Percentiles rank a stretch among this genome's conserved stretches.
Conservation (phyloP, 2,797 vertebrate species). For the Enteromius treurensis region DNA sequence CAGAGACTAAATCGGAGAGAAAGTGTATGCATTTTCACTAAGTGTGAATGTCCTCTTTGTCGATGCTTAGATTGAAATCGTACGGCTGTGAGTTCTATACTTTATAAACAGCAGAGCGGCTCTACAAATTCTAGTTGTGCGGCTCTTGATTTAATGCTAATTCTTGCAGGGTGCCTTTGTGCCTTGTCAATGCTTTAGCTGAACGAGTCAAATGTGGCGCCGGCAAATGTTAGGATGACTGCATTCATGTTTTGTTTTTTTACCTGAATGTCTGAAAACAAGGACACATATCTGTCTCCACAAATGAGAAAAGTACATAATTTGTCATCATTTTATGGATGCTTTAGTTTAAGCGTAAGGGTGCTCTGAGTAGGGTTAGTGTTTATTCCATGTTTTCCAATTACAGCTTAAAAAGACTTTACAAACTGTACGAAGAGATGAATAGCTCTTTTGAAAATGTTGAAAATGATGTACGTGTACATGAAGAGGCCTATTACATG, state of each 20-base stretch:
- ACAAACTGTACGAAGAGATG: background rate
- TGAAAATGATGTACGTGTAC: background rate
- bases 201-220: background rate
- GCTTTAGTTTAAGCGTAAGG: background rate
- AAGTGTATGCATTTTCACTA: constrained; percentile 39
- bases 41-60: constrained; percentile 48
- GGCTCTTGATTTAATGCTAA: background rate
- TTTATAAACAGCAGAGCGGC: constrained; percentile 15
- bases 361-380: background rate
- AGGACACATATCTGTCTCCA: constrained; percentile 19
- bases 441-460: constrained; percentile 6
- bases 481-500: background rate
- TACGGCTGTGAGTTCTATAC: constrained; percentile 38
- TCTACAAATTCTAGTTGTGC: background rate
- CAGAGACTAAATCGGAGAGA: constrained; percentile 58
- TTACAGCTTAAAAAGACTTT: background rate
- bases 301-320: background rate
- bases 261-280: background rate
- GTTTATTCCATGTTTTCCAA: constrained; percentile 1
- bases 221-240: background rate
- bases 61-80: constrained; percentile 48
- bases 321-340: background rate
- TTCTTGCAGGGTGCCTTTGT: background rate
- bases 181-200: background rate
- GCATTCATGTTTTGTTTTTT: background rate